Evolutionary conservation across 2,888 invertebrate genomes (phyloP).

Genomic region (Leucoma salicis): DNA sequence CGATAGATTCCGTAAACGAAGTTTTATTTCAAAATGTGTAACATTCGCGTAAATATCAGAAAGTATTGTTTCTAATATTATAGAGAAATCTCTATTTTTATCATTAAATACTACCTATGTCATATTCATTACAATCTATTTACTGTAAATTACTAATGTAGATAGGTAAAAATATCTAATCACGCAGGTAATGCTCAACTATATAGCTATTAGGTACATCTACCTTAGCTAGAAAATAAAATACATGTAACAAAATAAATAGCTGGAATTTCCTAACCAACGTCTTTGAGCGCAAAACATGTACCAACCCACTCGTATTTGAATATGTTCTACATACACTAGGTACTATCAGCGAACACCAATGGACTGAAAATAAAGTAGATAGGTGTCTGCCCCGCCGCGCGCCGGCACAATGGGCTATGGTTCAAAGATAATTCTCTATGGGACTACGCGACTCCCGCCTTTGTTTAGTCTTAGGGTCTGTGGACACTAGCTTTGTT

Average conservation of each 20-base stretch:
- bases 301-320: conserved; percentile 50
- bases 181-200: too few species aligned
- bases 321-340: conserved; percentile 67
- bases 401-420: conserved; percentile 44
- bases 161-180: too few species aligned
- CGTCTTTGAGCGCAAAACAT: conserved; percentile 18
- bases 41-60: too few species aligned
- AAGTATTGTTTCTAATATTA: too few species aligned
- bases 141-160: too few species aligned
- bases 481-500: conserved; percentile 31
- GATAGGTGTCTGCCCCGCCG: conserved; percentile 41
- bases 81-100: too few species aligned
- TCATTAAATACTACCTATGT: too few species aligned
- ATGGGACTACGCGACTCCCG: conserved; percentile 39
- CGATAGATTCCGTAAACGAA: too few species aligned
- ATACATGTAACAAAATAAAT: conserved; percentile 8
- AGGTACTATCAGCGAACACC: conserved; percentile 44
- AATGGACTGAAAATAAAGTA: conserved; percentile 57
- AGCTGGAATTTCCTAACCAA: conserved; percentile 12
- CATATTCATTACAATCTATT: too few species aligned
- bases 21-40: too few species aligned
- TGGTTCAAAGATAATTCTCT: conserved; percentile 45
- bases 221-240: too few species aligned
- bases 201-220: too few species aligned
- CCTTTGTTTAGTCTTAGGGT: conserved; percentile 53